Conservation (phyloP, 1,140 invertebrate genomes). For the Anthonomus grandis region DNA sequence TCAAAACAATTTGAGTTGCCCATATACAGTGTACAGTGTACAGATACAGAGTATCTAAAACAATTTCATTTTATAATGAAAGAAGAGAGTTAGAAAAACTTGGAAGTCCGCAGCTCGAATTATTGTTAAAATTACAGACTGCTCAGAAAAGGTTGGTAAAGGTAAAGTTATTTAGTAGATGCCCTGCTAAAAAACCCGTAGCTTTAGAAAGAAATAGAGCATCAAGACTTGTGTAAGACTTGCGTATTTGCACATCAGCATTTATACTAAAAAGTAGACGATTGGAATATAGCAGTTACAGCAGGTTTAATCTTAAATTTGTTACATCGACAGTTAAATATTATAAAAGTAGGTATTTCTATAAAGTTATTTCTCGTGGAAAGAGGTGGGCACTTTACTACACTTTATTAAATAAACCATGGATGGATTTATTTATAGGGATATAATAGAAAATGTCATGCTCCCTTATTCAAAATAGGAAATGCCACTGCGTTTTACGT, state of each 20-base stretch:
- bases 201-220: not conserved
- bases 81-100: no score
- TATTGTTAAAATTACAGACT: no score
- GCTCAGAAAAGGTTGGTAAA: no score
- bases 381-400: no score
- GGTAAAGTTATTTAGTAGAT: not conserved
- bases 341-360: not conserved
- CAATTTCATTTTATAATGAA: no score
- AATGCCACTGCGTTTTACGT: conserved; percentile 6
- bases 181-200: not conserved
- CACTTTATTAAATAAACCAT: not conserved
- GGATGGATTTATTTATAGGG: not conserved
- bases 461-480: not conserved
- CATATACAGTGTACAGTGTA: no score
- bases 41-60: no score
- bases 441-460: no score
- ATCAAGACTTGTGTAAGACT: no score
- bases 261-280: not conserved
- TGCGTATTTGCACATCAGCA: not conserved
- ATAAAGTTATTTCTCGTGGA: not conserved
- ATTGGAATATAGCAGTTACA: not conserved
- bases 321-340: conserved; percentile 2
- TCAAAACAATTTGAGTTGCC: no score
- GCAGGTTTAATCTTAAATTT: not conserved
- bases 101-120: no score